Evolutionary conservation across 1,140 invertebrate species (phyloP), one percentile per base, ranked within the genome.

Genomic region (Archegozetes longisetosus): DNA sequence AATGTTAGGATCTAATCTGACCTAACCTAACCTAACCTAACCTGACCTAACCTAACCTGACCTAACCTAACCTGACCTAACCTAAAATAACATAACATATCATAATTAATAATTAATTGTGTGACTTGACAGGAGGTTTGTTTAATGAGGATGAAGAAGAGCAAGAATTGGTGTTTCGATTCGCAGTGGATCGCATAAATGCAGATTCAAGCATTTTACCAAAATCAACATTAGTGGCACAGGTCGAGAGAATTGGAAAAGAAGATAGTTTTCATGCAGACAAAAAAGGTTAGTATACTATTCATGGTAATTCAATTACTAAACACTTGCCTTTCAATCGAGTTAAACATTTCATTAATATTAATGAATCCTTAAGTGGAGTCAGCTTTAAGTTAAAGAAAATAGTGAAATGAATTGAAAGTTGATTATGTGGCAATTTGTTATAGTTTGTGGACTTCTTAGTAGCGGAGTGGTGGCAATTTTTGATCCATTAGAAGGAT

Each of bases 231-330:
- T 74, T 94, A 53, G 80, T 82, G 50, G 85, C 85, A 4, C 84
- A 89, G 74, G 85, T 92, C 60, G 88, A 92, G 71, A 81, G 82
- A 65, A 84, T 91, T 67, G 85, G 84, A 51, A 82, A 84, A 2
- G 85, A 88, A 68, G 88, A 93, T 73, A 90, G 86, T 70, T 92
- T 92, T 70, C 85, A 88, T 70, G 87, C 88, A 49, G 87, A 88
- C 1, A 91, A 90, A 76, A 77, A 85, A 64, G 65, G 65, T 66
- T 52, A 14, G 46, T 47, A 14, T 47, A n/a, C n/a, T n/a, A n/a
- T n/a, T n/a, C n/a, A n/a, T n/a, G n/a, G n/a, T n/a, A n/a, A n/a
- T n/a, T n/a, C n/a, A n/a, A n/a, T n/a, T n/a, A n/a, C n/a, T n/a
- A n/a, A n/a, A n/a, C n/a, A n/a, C n/a, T 47, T 47, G 46, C 46